Evolutionary conservation across 2,888 invertebrate genomes (phyloP).

Genomic region (Torymus tubicola): DNA sequence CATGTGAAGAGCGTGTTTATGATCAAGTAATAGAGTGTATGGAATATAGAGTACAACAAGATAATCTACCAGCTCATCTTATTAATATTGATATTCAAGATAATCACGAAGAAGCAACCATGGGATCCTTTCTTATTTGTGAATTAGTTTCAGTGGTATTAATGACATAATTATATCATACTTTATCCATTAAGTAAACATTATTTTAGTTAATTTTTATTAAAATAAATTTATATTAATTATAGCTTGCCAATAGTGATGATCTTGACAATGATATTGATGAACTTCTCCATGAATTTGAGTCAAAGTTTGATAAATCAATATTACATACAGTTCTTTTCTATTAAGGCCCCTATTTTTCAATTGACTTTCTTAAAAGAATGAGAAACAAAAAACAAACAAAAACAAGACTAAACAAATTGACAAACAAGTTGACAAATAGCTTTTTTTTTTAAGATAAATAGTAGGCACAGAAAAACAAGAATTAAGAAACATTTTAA

Average conservation of each 20-base stretch:
- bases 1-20: conserved; percentile 98
- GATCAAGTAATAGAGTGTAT: conserved; percentile 98
- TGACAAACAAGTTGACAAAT: no score
- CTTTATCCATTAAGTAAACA: conserved; percentile 1
- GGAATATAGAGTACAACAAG: conserved; percentile 86
- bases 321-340: conserved; percentile 96
- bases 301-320: conserved; percentile 89
- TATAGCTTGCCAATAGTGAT: conserved; percentile 89
- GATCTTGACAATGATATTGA: conserved; percentile 99
- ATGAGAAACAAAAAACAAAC: no score
- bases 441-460: no score
- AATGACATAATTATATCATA: conserved; percentile 56
- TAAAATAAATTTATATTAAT: conserved; percentile 44
- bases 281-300: conserved; percentile 95
- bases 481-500: no score
- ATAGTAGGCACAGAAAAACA: no score
- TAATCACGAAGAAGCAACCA: conserved; percentile 99
- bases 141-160: conserved; percentile 93
- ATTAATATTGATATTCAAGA: conserved; percentile 99
- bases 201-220: conserved; percentile 17
- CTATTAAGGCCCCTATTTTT: conserved; percentile 81
- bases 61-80: conserved; percentile 94
- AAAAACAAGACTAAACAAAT: no score
- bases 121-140: conserved; percentile 98
- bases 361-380: no score